phyloP scores from a whole-genome alignment of 2,888 invertebrate species.

The Macaria liturata region DNA sequence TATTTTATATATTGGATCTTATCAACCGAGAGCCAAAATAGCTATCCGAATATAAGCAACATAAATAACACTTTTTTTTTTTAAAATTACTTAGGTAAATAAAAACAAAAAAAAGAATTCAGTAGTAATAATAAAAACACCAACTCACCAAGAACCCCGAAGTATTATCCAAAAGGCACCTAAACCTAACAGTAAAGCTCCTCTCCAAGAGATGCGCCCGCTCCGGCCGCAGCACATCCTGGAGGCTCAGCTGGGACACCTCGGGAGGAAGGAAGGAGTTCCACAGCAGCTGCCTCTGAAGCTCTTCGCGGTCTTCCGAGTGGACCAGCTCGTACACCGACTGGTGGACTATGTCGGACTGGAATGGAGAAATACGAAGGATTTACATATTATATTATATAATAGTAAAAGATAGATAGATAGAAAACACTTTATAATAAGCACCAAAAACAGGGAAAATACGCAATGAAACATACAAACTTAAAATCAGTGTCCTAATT shows the following conservation, averaged over 20 bases:
- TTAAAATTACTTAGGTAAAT: too few relatives aligned
- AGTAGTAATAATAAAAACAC: not conserved
- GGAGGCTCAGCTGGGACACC: slow-evolving; percentile 88
- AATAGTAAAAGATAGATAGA: too few relatives aligned
- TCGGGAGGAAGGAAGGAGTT: slow-evolving; percentile 95
- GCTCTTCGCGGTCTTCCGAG: slow-evolving; percentile 98
- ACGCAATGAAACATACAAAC: too few relatives aligned
- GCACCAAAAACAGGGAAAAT: too few relatives aligned
- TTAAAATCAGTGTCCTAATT: too few relatives aligned
- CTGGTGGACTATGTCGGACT: slow-evolving; percentile 99
- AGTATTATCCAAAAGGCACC: slow-evolving; percentile 99
- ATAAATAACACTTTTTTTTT: too few relatives aligned
- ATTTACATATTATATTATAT: too few relatives aligned
- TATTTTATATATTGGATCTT: too few relatives aligned
- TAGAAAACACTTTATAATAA: too few relatives aligned
- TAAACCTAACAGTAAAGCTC: slow-evolving; percentile 99
- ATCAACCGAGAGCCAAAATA: too few relatives aligned
- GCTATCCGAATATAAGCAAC: too few relatives aligned
- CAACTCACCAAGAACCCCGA: slow-evolving; percentile 98
- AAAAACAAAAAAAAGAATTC: too few relatives aligned
- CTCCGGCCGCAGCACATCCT: slow-evolving; percentile 95
- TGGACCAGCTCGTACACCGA: slow-evolving; percentile 99
- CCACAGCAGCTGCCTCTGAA: slow-evolving; percentile 97
- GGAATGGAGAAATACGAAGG: slow-evolving; percentile 57
- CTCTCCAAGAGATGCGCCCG: slow-evolving; percentile 95